Conservation (phyloP, 2,888 invertebrate species). For the Barypeithes pellucidus region DNA sequence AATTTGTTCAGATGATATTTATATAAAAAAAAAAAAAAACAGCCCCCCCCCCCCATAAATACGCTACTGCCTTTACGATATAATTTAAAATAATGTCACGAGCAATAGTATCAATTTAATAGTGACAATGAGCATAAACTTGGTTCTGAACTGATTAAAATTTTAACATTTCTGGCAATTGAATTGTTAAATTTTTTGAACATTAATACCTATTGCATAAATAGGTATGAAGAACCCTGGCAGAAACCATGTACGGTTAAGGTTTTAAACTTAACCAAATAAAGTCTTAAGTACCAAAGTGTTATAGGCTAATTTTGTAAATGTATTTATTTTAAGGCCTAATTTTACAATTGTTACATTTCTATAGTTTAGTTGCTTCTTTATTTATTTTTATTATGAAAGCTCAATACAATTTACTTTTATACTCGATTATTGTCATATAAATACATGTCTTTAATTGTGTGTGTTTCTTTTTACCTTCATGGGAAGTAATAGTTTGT, state of each 20-base stretch:
- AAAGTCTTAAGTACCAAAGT: conserved; percentile 24
- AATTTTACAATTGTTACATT: conserved; percentile 21
- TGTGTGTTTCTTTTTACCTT: conserved; percentile 1
- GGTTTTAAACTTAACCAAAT: conserved; percentile 4
- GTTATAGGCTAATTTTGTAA: conserved; percentile 16
- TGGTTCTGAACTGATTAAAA: background rate
- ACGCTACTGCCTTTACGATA: background rate
- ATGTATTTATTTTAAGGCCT: conserved; percentile 26
- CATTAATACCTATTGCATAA: conserved; percentile 1
- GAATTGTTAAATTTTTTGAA: conserved; percentile 4
- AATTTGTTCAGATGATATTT: too few species aligned
- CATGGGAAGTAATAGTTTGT: too few species aligned
- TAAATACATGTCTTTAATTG: conserved; percentile 4
- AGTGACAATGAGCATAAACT: background rate
- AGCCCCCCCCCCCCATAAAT: too few species aligned
- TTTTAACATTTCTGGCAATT: conserved; percentile 1
- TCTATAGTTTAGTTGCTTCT: conserved; percentile 21
- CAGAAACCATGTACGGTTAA: conserved; percentile 12
- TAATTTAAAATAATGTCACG: background rate
- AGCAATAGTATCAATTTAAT: too few species aligned
- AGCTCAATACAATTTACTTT: conserved; percentile 31
- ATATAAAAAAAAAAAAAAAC: too few species aligned
- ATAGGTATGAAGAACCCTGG: conserved; percentile 20
- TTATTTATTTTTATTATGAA: conserved; percentile 20
- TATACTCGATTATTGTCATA: conserved; percentile 15